phyloP scores from a whole-genome alignment of 2,113 vertebrate genomes.

The Rhinopomastus cyanomelas region DNA sequence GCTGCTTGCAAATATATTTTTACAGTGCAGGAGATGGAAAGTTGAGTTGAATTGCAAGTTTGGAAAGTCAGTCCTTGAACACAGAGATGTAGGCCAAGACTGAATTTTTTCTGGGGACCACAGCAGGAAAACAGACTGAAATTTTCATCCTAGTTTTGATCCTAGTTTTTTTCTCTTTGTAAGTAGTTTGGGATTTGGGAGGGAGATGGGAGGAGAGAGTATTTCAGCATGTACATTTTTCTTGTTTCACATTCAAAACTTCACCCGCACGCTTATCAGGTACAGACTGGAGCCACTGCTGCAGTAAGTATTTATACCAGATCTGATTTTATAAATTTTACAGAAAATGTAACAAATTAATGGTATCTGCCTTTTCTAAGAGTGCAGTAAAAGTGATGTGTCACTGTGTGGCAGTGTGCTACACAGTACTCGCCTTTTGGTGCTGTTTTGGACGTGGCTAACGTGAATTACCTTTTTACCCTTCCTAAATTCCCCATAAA shows the following conservation, averaged over 20 bases:
- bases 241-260: background rate
- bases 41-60: background rate
- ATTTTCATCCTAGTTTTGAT: fast-evolving
- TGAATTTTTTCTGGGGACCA: background rate
- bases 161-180: background rate
- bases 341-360: background rate
- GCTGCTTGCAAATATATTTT: background rate
- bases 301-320: background rate
- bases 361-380: background rate
- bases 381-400: slow-evolving; percentile 20
- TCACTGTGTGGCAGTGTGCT: slow-evolving; percentile 54
- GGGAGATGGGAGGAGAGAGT: fast-evolving
- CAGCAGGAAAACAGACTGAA: background rate
- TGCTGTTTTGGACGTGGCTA: background rate
- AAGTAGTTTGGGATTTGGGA: fast-evolving
- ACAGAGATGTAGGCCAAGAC: background rate
- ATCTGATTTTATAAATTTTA: background rate
- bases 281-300: background rate
- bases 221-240: background rate
- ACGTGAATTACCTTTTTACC: background rate
- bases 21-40: background rate
- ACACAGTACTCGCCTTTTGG: background rate
- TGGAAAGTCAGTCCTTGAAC: background rate
- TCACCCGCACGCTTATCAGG: background rate
- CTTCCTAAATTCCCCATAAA: fast-evolving